Base-by-base conservation (phyloP, 2,797 vertebrate genomes). In the Anguilla marmorata region DNA sequence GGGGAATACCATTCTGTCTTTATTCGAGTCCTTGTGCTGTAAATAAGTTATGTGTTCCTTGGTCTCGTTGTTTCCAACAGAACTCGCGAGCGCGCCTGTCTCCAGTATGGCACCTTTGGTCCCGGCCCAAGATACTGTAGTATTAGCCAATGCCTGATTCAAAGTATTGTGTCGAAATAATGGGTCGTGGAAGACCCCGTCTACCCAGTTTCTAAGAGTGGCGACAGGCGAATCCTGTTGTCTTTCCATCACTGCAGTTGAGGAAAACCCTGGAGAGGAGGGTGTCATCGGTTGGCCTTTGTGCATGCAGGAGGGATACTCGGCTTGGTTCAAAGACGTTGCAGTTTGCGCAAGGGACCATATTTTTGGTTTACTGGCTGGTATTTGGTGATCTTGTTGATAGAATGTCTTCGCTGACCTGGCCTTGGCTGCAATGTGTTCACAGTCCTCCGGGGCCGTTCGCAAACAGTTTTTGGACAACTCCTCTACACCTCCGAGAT, bases 321-420 rank as follows among this genome's bases (percentile, higher is more conserved):
- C 97, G 52, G 95, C 94, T 94, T 97, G 96, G 88, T 95, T 97
- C 92, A 98, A 92, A 58, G 97, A 96, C 33, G 95, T 98, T 24
- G 98, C 98, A 0, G 98, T 99, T 93, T 97, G 98, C 52, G 98
- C 98, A 74, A 99, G 97, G 16, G 99, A 99, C 99, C 99, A 99
- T 88, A 99, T 99, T 95, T 99, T 99, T 66, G 98, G 97, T 91
- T 99, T 99, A 91, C 86, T 91, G 86, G 97, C 96, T 86, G 93
- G 90, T 48, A 92, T 94, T 90, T 92, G 94, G 90, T 95, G 92
- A 89, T 97, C 97, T 89, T 96, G 95, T 86, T 92, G 91, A 89
- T 95, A 96, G 91, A 97, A 95, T 0, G 95, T 37, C 14, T 94
- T 95, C 90, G 93, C 95, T 87, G 96, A 93, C 88, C 96, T 96